A percentile compares a stretch with the other conserved stretches of the same genome.
phyloP scores from a whole-genome alignment of 1,140 invertebrate species.

The Saccostrea glomerata region DNA sequence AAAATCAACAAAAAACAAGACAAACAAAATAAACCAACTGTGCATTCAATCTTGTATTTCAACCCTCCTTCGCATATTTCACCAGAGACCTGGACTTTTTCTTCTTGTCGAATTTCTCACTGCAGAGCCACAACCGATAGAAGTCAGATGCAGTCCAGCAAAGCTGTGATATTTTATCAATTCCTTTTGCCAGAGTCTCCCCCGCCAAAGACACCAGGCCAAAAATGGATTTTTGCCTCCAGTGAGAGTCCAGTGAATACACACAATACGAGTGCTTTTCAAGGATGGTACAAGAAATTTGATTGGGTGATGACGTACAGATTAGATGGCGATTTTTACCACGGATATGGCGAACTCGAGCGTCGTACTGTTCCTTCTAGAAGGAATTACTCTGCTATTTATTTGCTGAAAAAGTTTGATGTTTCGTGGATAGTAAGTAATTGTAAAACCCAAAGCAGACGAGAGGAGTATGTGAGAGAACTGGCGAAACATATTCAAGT shows the following conservation, averaged over 20 bases:
- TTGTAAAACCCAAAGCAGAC: slow-evolving; percentile 81
- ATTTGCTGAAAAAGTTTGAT: slow-evolving; percentile 59
- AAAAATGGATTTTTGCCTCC: slow-evolving; percentile 30
- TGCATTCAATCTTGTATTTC: slow-evolving; percentile 6
- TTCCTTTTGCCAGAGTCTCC: background rate
- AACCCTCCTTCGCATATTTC: background rate
- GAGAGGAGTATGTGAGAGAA: slow-evolving; percentile 81
- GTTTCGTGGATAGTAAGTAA: slow-evolving; percentile 85
- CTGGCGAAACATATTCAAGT: slow-evolving; percentile 81
- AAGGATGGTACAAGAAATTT: slow-evolving; percentile 76
- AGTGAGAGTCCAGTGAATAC: background rate
- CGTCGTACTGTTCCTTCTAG: background rate
- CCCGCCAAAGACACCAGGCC: background rate
- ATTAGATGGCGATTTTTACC: slow-evolving; percentile 80
- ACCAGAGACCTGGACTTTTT: background rate
- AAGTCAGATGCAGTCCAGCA: background rate
- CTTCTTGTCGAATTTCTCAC: background rate
- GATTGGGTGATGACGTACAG: slow-evolving; percentile 90
- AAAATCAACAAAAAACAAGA: background rate
- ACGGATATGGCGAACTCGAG: slow-evolving; percentile 54
- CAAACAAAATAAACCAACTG: background rate
- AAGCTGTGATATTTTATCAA: slow-evolving; percentile 34
- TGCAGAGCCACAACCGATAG: slow-evolving; percentile 7
- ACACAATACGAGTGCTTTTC: background rate
- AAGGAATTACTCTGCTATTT: slow-evolving; percentile 17